Base-by-base conservation (phyloP, 2,113 vertebrate species). In the Boleophthalmus pectinirostris region DNA sequence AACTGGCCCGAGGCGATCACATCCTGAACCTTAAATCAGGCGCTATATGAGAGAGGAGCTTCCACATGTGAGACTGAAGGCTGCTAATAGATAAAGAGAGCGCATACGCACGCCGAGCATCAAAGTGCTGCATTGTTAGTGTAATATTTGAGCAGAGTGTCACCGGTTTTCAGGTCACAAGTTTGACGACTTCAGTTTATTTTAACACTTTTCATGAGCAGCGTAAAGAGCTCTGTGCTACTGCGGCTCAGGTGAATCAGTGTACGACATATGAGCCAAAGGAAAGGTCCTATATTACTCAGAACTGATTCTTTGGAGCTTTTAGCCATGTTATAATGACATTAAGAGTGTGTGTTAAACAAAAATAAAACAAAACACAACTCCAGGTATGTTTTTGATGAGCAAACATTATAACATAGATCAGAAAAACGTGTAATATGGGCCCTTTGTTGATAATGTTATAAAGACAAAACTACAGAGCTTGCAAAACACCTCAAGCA, bases 1-100 rank as follows among this genome's bases (percentile, higher is more conserved):
- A 94, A 93, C 90, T 93, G 82, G 92, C 94, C 93, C 56, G 84
- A 87, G 93, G 94, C 93, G 45, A 88, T 93, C 91, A 76, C 82
- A 88, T 91, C 91, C 89, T 90, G 89, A 92, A 91, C 89, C 92
- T 92, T 93, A 94, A 94, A 94, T 94, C 93, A 93, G 91, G 88
- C 91, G 85, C 85, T 83, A 79, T 88, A 51, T 18, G 16, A 83
- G 84, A 71, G 75, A 89, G 88, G 88, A 89, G 90, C 85, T 90
- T 88, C 85, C 85, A 89, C 84, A 85, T 89, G 87, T 86, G 89
- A 91, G 86, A 93, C 90, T 85, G 89, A 91, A 75, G 64, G 35
- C 69, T 49, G 77, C 80, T 85, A 88, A 87, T 77, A 87, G 86
- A 87, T 85, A 80, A 70, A 81, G 78, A 84, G 85, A 86, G 90